Evolutionary conservation across 2,888 invertebrate species (phyloP).

Genomic region (Bruchidius siliquastri): DNA sequence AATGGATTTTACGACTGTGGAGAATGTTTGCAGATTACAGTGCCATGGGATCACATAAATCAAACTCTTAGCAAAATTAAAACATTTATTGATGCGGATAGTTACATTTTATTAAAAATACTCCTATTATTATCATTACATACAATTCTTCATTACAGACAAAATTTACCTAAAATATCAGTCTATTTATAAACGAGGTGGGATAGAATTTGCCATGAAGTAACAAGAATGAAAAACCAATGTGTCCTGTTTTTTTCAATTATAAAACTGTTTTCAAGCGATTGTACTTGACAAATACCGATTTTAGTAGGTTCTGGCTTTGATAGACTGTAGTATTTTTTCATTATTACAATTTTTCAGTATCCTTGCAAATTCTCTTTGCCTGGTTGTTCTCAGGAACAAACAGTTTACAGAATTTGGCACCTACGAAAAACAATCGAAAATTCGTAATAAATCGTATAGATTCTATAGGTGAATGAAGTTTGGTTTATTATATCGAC

Average conservation of each 20-base stretch:
- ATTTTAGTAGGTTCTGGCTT: neutral
- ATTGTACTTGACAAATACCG: neutral
- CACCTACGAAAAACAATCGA: neutral
- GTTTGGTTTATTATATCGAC: neutral
- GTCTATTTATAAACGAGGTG: conserved; percentile 16
- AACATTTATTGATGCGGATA: neutral
- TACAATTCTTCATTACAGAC: conserved; percentile 9
- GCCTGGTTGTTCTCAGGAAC: too few relatives aligned
- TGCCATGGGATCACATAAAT: too few relatives aligned
- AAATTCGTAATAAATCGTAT: neutral
- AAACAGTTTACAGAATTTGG: neutral
- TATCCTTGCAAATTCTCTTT: neutral
- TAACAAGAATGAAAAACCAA: neutral
- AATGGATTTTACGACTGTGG: too few relatives aligned
- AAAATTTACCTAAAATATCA: conserved; percentile 22
- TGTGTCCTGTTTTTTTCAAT: neutral
- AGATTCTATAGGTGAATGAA: neutral
- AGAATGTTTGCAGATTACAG: too few relatives aligned
- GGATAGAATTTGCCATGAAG: conserved; percentile 5
- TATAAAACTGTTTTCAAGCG: neutral
- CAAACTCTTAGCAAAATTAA: neutral
- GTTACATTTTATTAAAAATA: neutral
- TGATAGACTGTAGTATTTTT: neutral
- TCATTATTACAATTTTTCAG: neutral
- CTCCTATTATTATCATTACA: neutral